Base-by-base conservation (phyloP, 2,113 vertebrate species). In the Serranochromis macrocephalus region DNA sequence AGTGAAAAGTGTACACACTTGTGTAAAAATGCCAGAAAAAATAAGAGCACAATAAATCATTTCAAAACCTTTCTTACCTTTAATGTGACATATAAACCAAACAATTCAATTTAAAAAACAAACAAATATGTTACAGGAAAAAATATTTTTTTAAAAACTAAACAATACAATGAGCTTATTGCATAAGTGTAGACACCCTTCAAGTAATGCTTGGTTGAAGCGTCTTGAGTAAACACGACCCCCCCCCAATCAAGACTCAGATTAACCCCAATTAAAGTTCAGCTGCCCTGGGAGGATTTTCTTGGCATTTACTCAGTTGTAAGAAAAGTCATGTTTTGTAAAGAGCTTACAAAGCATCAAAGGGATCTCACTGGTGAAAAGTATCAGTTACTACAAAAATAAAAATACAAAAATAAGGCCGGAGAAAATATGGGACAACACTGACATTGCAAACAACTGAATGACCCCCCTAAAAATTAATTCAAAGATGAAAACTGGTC, bases 111-210 rank as follows among this genome's bases (percentile, higher is more conserved):
- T 21, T 13, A 38, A 66, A 66, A 0, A 38, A 38, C 33, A 38
- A 68, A 66, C 33, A 38, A 68, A 40, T 40, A 8, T 68, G 63
- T 40, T 40, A 68, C 10, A 38, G 4, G 3, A 68, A 66, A 21
- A n/a, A 38, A 38, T 12, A 3, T 63, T 19, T 7, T 3, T 7
- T 1, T 0, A 0, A 7, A 61, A n/a, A 38, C 19, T 2, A 68
- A 68, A 68, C 7, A 7, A 68, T 68, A 40, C 36, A 68, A 68
- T 45, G 3, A 5, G 1, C 2, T 45, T 16, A 16, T 24, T 71
- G n/a, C 36, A 71, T 42, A 71, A 73, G 40, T 29, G 14, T 73
- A 2, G 21, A 73, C 68, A 73, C 21, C 68, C 9, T 29, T 17
- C 5, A 45, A 45, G 21, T 73, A 16, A 2, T 45, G 13, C 13